Conservation (phyloP, 2,113 vertebrate genomes). For the Chunga burmeisteri region DNA sequence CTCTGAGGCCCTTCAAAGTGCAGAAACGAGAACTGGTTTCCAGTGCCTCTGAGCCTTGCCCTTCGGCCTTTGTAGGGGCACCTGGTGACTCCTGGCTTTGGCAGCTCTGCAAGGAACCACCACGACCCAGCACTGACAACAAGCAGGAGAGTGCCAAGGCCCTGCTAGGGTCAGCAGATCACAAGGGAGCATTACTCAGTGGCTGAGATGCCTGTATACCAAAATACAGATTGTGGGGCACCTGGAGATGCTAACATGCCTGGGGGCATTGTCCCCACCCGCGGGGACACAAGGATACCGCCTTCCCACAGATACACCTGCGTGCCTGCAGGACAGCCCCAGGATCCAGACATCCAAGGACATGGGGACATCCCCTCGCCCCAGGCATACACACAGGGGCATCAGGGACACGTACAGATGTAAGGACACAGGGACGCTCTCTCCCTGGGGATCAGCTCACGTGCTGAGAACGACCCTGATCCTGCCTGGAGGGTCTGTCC, state of each 20-base stretch:
- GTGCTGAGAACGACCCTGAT: not conserved
- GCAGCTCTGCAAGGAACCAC: not conserved
- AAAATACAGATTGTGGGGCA: not conserved
- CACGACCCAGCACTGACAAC: rapidly evolving
- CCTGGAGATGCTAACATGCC: rapidly evolving
- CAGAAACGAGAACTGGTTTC: not conserved
- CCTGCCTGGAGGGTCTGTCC: not conserved
- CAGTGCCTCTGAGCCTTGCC: not conserved
- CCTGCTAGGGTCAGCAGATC: rapidly evolving
- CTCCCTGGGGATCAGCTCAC: rapidly evolving
- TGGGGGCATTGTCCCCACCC: not conserved
- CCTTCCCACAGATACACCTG: not conserved
- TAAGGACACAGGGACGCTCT: not conserved
- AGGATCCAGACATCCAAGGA: not conserved
- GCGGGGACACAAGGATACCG: rapidly evolving
- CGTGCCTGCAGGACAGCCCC: rapidly evolving
- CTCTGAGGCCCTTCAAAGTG: not conserved
- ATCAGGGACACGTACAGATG: rapidly evolving
- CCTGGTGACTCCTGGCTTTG: not conserved
- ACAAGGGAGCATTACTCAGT: rapidly evolving
- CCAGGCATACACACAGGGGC: not conserved
- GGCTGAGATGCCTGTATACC: rapidly evolving
- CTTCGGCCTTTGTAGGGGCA: too few relatives aligned
- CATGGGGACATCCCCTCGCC: not conserved
- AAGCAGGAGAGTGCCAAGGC: not conserved